Base-by-base conservation (phyloP, 2,113 vertebrate species). In the Colius striatus region DNA sequence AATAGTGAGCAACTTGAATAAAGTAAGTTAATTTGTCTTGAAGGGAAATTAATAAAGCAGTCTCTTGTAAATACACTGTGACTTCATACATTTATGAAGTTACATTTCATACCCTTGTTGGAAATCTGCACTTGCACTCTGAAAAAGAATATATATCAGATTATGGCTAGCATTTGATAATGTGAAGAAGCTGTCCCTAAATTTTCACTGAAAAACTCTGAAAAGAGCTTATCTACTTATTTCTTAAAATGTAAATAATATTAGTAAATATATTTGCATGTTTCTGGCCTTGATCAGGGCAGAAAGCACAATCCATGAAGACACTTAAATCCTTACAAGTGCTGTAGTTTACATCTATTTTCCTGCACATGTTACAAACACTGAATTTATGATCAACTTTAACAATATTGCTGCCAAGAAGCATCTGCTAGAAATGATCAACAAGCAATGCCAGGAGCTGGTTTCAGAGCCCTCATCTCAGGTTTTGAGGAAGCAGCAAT, bases 41-140 rank as follows among this genome's bases (percentile, higher is more conserved):
- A 97, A 97, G 84, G 84, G 72, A 97, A 96, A 97, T 96, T 92
- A 96, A 97, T 89, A 96, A 95, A 88, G 66, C 43, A 53, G 65
- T 85, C 60, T 61, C 48, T 82, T 23, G 17, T 57, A 88, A 97
- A 74, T 34, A 76, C 58, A 75, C 17, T 25, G 38, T 85, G 80
- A 82, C 47, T 95, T 86, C 74, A n/a, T n/a, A n/a, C n/a, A n/a
- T n/a, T n/a, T n/a, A n/a, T n/a, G n/a, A n/a, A 72, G 29, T 80
- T 74, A 74, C n/a, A 72, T 54, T 93, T 92, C 80, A 36, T 61
- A 87, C 9, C 27, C 62, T 47, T 68, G 18, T 22, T 79, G 62
- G 43, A 95, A 62, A 73, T 53, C 50, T 75, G 21, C 20, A 63
- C 29, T 67, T 54, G 25, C 72, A 74, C 51, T 92, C 61, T 29